Evolutionary conservation across 2,797 vertebrate genomes (phyloP).

Genomic region (Sarcoramphus papa): DNA sequence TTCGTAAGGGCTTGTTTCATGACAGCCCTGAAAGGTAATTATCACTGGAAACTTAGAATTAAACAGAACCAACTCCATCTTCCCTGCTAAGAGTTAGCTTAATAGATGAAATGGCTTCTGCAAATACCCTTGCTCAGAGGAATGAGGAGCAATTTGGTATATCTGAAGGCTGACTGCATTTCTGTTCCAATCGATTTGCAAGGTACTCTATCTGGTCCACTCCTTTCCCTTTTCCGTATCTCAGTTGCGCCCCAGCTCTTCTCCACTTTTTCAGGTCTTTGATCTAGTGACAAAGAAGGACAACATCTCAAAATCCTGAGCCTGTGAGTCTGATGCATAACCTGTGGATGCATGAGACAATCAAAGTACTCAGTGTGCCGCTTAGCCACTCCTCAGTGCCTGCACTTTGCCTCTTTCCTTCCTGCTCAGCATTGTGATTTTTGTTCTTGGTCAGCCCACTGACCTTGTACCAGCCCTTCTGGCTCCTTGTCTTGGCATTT

Average conservation of each 20-base stretch:
- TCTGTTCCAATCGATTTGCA: not conserved
- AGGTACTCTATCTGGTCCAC: not conserved
- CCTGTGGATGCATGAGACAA: not conserved
- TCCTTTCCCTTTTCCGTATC: not conserved
- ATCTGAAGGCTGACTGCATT: not conserved
- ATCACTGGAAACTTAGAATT: not conserved
- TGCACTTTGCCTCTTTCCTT: not conserved
- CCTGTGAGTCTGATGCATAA: not conserved
- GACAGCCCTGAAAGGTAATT: not conserved
- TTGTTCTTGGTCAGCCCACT: not conserved
- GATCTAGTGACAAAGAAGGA: not conserved
- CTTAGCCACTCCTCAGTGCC: not conserved
- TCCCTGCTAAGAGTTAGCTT: not conserved
- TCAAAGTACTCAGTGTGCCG: not conserved
- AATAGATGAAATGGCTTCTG: not conserved
- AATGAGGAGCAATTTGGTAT: not conserved
- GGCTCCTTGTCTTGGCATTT: not conserved
- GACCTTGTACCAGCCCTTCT: not conserved
- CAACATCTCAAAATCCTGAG: not conserved
- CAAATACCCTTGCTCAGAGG: not conserved
- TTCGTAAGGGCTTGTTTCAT: not conserved
- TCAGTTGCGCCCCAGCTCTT: not conserved
- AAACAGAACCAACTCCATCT: not conserved
- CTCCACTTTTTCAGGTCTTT: not conserved
- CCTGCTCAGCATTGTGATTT: not conserved